These are phyloP conservation scores for Syngnathus floridae DNA, from an alignment of 2,113 vertebrate species.

Conservation along the genomic window DNA sequence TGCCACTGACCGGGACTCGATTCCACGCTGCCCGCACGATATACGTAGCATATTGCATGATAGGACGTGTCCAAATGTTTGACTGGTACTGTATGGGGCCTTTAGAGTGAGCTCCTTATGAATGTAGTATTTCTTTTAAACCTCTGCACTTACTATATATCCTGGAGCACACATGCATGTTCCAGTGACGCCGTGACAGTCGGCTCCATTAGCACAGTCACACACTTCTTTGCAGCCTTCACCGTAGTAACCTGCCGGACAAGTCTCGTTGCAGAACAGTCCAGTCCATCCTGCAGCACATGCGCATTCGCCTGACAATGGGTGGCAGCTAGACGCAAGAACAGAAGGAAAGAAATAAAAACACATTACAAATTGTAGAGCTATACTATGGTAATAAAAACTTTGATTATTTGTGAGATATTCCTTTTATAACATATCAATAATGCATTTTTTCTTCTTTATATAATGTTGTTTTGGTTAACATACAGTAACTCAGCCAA, in stretches of 20 bases:
- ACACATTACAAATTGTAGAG: neutral
- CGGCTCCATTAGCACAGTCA: constrained; percentile 82
- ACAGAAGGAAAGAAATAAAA: neutral
- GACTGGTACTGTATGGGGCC: neutral
- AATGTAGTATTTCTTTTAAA: neutral
- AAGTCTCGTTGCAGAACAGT: constrained; percentile 88
- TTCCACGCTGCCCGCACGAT: no score
- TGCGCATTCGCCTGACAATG: constrained; percentile 87
- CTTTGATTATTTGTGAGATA: neutral
- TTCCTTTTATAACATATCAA: neutral
- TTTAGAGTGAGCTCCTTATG: neutral
- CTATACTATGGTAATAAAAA: neutral
- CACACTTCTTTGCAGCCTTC: constrained; percentile 81
- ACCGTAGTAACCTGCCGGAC: constrained; percentile 80
- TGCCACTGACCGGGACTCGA: no score
- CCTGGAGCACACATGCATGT: constrained; percentile 84
- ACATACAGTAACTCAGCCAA: neutral
- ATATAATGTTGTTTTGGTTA: neutral
- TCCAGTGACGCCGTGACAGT: constrained; percentile 84
- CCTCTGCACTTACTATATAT: constrained; percentile 73
- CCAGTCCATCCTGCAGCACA: constrained; percentile 90
- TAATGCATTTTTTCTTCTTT: neutral
- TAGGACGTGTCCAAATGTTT: neutral
- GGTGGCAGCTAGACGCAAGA: constrained; percentile 80
- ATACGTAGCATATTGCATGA: neutral